A percentile compares a stretch with the other conserved stretches of the same genome.
Evolutionary conservation across 2,888 invertebrate species (phyloP).

Genomic region (Hypolimnas misippus): DNA sequence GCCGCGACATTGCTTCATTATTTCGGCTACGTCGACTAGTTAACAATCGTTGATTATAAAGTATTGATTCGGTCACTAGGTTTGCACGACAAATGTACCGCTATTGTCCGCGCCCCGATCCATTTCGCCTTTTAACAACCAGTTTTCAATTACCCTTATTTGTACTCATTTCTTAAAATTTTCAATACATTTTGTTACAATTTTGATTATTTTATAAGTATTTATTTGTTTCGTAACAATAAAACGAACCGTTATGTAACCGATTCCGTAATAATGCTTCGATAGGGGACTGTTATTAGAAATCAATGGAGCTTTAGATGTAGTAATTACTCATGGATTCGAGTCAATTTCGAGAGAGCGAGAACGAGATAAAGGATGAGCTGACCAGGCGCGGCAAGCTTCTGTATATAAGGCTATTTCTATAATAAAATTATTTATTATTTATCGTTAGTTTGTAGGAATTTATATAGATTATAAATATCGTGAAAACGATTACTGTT

Average conservation of each 20-base stretch:
- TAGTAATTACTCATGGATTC: slow-evolving; percentile 52
- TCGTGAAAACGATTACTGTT: slow-evolving; percentile 57
- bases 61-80: slow-evolving; percentile 64
- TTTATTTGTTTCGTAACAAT: slow-evolving; percentile 46
- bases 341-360: slow-evolving; percentile 50
- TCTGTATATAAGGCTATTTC: slow-evolving; percentile 79
- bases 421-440: slow-evolving; percentile 77
- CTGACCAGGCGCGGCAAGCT: slow-evolving; percentile 69
- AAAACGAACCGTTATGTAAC: slow-evolving; percentile 47
- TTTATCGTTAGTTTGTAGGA: slow-evolving; percentile 72
- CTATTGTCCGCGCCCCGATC: slow-evolving; percentile 62
- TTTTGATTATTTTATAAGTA: slow-evolving; percentile 50
- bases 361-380: slow-evolving; percentile 48
- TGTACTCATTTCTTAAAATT: slow-evolving; percentile 54
- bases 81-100: slow-evolving; percentile 56
- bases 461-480: slow-evolving; percentile 48
- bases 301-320: slow-evolving; percentile 56
- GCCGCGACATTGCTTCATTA: slow-evolving; percentile 71
- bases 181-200: slow-evolving; percentile 52
- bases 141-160: slow-evolving; percentile 67
- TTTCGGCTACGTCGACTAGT: slow-evolving; percentile 67
- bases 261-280: slow-evolving; percentile 48
- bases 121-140: slow-evolving; percentile 58
- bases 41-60: slow-evolving; percentile 69
- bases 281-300: slow-evolving; percentile 65